These are phyloP conservation scores for Rhingia campestris DNA, from an alignment of 2,888 invertebrate species.

Conservation along the genomic window DNA sequence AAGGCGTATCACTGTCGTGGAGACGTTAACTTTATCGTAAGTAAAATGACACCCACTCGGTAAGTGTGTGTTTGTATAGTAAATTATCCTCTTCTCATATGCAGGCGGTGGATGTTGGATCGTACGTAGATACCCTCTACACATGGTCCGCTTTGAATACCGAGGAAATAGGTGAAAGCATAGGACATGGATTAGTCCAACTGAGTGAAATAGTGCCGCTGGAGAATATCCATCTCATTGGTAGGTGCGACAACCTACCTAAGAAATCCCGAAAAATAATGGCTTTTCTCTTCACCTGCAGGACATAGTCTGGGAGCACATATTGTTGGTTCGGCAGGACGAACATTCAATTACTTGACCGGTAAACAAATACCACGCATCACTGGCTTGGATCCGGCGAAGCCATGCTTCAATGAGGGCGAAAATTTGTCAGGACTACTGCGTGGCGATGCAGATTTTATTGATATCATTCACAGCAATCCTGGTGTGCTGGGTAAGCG, in stretches of 20 bases:
- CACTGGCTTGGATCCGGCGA: constrained; percentile 81
- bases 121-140: constrained; percentile 80
- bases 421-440: constrained; percentile 77
- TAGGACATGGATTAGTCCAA: constrained; percentile 78
- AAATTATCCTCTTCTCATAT: constrained; percentile 7
- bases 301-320: constrained; percentile 82
- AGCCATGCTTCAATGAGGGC: constrained; percentile 80
- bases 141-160: constrained; percentile 82
- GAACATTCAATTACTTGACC: constrained; percentile 78
- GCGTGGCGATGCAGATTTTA: constrained; percentile 79
- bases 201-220: constrained; percentile 77
- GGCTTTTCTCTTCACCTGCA: constrained; percentile 44
- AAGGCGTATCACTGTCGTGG: constrained; percentile 80
- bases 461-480: constrained; percentile 81
- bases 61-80: neutral
- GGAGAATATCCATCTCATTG: constrained; percentile 81
- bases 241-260: too few relatives aligned
- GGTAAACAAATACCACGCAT: constrained; percentile 78
- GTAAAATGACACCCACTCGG: constrained; percentile 42
- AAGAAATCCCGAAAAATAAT: neutral
- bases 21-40: constrained; percentile 81
- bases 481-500: constrained; percentile 79
- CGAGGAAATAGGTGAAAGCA: constrained; percentile 79
- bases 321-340: constrained; percentile 80
- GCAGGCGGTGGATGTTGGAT: constrained; percentile 80